Evolutionary conservation across 1,140 invertebrate species (phyloP).

Genomic region (Sminthurides bifidus): DNA sequence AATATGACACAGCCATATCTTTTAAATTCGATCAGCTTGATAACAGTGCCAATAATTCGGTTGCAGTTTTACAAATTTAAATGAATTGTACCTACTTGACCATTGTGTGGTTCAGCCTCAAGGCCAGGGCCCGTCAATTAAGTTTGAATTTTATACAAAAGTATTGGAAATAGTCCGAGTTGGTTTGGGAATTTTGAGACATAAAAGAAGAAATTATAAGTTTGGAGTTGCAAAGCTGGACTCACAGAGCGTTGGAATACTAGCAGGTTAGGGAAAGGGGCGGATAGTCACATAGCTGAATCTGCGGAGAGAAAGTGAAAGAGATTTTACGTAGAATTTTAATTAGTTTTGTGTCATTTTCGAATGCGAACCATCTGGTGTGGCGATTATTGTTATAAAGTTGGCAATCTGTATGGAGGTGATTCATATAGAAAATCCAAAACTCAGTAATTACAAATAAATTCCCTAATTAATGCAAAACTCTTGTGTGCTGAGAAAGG

Average conservation of each 20-base stretch:
- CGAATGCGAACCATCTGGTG: constrained; percentile 24
- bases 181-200: no score
- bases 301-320: constrained; percentile 7
- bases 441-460: constrained; percentile 30
- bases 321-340: constrained; percentile 25
- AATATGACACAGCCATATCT: no score
- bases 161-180: no score
- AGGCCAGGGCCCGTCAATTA: no score
- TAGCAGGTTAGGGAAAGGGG: not conserved
- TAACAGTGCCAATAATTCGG: no score
- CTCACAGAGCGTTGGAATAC: not conserved
- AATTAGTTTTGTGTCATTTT: constrained; percentile 32
- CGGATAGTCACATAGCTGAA: not conserved
- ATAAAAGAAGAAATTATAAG: no score
- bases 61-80: no score
- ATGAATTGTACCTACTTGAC: no score
- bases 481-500: constrained; percentile 21
- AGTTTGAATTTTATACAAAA: no score
- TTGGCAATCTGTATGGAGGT: constrained; percentile 25
- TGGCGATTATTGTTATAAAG: constrained; percentile 30
- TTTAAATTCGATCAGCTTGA: no score
- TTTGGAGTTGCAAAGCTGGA: no score
- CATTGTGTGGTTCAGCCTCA: no score
- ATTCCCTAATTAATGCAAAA: constrained; percentile 31
- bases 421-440: constrained; percentile 27